Base-by-base conservation (phyloP, 2,113 vertebrate species). In the Atractosteus spatula region DNA sequence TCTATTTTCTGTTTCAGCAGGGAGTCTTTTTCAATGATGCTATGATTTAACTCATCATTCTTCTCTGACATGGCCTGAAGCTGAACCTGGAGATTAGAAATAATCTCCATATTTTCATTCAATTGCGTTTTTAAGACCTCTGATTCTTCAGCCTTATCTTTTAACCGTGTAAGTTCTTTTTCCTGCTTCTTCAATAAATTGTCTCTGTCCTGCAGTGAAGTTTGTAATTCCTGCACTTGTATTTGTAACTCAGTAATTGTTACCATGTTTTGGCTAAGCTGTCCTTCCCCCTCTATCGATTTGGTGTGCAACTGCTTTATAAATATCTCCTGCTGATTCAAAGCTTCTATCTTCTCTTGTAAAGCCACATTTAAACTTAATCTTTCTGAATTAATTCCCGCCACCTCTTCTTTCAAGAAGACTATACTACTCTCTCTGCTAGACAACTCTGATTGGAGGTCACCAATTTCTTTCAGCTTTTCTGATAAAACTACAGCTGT, bases 41-140 rank as follows among this genome's bases (percentile, higher is more conserved):
- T 74, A 3, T 64, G 3, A 68, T 68, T 85, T 51, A 95, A 81
- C 59, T 81, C 74, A 43, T 82, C 79, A 8, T 62, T 76, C 2
- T 85, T 87, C 62, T 87, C 74, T 51, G 77, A 78, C 65, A 77
- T 3, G 8, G 75, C 77, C 79, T 73, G 74, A 74, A 91, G 68
- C 70, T 91, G 88, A 64, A 4, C 73, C 0, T 93, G 88, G 70
- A 94, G 86, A 75, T 86, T 77, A 73, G 84, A 83, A 78, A 92
- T 90, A 55, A 84, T 77, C 64, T 89, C 87, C 80, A 90, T 83
- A 77, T 91, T 88, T 83, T 89, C 89, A 79, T 82, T 81, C 76
- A 91, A 81, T 76, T 90, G 85, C 73, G 83, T 73, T 81, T 87
- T 88, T 70, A 90, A 83, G 11, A 85, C 68, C 44, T 83, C 84